Base-by-base conservation (phyloP, 2,113 vertebrate species). In the Chaetops frenatus region DNA sequence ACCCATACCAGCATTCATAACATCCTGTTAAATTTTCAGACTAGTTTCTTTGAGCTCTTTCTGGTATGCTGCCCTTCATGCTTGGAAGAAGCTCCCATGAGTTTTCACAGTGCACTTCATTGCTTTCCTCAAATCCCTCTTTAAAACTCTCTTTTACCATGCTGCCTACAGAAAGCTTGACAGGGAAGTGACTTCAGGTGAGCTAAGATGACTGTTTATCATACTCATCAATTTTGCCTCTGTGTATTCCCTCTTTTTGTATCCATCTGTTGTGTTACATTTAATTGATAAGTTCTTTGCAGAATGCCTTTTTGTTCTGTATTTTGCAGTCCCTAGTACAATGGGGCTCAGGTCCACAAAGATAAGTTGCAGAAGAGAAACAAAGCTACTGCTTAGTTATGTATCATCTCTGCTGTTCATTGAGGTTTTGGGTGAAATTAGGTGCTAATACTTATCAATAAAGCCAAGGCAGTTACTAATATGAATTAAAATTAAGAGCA, bases 121-220 rank as follows among this genome's bases (percentile, higher is more conserved):
- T 95, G 94, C 95, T 92, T 94, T 94, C 96, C 83, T 97, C 95
- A 97, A 97, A 94, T 96, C 94, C 95, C 96, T 96, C 88, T 96
- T 96, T 96, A 97, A 97, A 97, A 96, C 96, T 97, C 96, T 97
- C 92, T 96, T 97, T 97, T 97, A 96, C 94, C 95, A 97, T 96
- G 96, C 95, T 97, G 95, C 96, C 95, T 97, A 97, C 94, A 97
- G 96, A 97, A 97, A 97, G 83, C 95, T 97, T 97, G 92, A 91
- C 96, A 97, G 96, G 94, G 95, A 96, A 95, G 92, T 96, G 95
- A 93, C 91, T 92, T 92, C 95, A 96, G 96, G 95, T 97, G 96
- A 97, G 95, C 95, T 83, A 94, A 95, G 96, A 97, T 86, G 56
- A 84, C 80, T 97, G 83, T 96, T 96, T 96, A 91, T 94, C 94